A percentile compares a stretch with the other conserved stretches of the same genome.
phyloP scores from a whole-genome alignment of 2,113 vertebrate species.

The Burhinus bistriatus region DNA sequence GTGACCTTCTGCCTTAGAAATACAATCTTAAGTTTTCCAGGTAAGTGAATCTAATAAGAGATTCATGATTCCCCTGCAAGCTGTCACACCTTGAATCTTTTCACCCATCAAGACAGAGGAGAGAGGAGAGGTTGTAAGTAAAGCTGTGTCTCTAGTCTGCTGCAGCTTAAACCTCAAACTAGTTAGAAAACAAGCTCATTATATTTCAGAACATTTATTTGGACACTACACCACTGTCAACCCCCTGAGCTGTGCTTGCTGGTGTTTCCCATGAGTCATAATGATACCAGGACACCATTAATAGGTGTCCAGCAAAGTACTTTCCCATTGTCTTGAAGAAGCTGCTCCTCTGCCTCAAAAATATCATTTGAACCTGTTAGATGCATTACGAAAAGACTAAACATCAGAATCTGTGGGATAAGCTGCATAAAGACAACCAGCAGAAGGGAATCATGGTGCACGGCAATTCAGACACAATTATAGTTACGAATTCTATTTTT shows the following conservation, averaged over 20 bases:
- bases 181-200: background rate
- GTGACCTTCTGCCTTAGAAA: background rate
- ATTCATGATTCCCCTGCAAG: background rate
- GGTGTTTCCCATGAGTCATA: background rate
- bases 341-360: background rate
- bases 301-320: background rate
- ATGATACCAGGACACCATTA: background rate
- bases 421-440: background rate
- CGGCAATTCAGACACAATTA: background rate
- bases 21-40: background rate
- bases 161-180: background rate
- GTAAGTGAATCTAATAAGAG: background rate
- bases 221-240: background rate
- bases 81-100: background rate
- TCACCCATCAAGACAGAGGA: background rate
- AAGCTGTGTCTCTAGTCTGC: background rate
- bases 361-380: background rate
- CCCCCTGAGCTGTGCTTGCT: background rate
- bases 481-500: background rate
- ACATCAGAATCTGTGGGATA: background rate
- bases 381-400: background rate
- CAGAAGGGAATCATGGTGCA: background rate
- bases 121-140: background rate
- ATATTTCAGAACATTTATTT: background rate
- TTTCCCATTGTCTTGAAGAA: background rate